These are phyloP conservation scores for Oithona nana DNA, from an alignment of 2,888 invertebrate genomes.

Conservation along the genomic window DNA sequence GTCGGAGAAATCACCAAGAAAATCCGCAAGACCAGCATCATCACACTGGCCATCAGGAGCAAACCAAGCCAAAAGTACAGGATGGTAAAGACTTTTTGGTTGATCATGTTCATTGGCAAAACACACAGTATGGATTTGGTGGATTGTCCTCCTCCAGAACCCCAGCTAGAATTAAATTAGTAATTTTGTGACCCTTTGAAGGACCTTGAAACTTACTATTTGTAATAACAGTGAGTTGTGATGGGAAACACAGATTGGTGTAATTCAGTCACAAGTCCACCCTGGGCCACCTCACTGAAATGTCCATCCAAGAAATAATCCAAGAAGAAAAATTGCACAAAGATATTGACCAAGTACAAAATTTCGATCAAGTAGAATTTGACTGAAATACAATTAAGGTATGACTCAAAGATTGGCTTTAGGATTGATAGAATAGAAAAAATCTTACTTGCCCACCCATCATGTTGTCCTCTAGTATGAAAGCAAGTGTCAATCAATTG, in stretches of 20 bases:
- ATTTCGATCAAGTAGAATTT: conserved; percentile 7
- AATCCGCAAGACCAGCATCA: not conserved
- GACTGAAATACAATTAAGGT: no score
- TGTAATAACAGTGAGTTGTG: not conserved
- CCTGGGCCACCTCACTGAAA: not conserved
- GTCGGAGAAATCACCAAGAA: not conserved
- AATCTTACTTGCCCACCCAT: conserved; percentile 1
- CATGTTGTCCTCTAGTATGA: not conserved
- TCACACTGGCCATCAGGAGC: not conserved
- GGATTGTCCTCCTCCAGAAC: not conserved
- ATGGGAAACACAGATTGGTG: not conserved
- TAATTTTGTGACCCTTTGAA: no score
- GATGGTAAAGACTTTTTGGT: conserved; percentile 5
- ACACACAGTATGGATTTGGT: not conserved
- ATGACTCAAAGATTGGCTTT: no score
- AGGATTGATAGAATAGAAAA: no score
- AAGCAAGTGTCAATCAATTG: not conserved
- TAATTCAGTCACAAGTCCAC: not conserved
- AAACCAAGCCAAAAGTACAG: not conserved
- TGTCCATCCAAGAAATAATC: conserved; percentile 6
- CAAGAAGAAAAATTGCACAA: conserved; percentile 4
- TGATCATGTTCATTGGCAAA: conserved; percentile 10
- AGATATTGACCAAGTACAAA: not conserved
- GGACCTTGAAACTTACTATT: not conserved
- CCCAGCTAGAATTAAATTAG: no score